Conservation (phyloP, 2,113 vertebrate genomes). For the Anarhynchus alexandrinus region DNA sequence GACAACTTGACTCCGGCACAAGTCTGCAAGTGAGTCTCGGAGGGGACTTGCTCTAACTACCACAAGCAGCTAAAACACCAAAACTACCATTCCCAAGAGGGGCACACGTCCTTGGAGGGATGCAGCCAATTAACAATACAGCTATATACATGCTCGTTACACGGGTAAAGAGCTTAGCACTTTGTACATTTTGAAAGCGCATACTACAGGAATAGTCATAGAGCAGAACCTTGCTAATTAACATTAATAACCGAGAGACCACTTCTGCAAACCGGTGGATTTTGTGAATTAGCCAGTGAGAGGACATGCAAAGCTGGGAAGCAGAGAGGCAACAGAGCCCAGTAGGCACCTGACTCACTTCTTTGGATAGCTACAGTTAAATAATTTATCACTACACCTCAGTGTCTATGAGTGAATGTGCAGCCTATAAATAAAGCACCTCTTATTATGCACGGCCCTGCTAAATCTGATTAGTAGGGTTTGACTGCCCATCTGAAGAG, state of each 20-base stretch:
- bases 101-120: background rate
- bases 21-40: rapidly evolving
- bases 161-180: background rate
- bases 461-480: background rate
- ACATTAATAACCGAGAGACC: background rate
- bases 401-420: rapidly evolving
- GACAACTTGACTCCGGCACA: background rate
- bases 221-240: background rate
- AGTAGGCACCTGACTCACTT: background rate
- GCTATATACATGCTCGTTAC: background rate
- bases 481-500: background rate
- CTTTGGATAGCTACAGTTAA: background rate
- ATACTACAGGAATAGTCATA: background rate
- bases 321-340: background rate
- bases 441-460: background rate
- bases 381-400: background rate
- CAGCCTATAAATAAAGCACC: background rate
- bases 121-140: background rate
- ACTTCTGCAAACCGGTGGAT: background rate
- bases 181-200: background rate
- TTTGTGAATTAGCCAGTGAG: background rate
- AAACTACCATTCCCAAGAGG: background rate
- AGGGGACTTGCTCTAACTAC: background rate
- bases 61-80: background rate
- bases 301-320: background rate